These are phyloP conservation scores for Vireo griseus DNA, from an alignment of 2,797 vertebrate species.

Conservation along the genomic window DNA sequence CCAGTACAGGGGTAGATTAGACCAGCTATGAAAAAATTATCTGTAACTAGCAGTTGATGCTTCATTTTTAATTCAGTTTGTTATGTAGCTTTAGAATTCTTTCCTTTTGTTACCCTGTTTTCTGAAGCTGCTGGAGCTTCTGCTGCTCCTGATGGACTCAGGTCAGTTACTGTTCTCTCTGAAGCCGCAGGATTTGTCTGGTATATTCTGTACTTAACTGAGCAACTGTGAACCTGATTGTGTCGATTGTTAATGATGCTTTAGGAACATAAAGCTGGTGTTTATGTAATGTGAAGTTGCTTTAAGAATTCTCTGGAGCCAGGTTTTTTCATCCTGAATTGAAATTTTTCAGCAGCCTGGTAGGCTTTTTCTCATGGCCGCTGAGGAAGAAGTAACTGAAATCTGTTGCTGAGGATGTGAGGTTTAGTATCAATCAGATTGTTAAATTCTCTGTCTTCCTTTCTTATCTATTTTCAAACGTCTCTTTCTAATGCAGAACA, in stretches of 20 bases:
- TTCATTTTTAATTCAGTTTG: not conserved
- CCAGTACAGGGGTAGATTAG: not conserved
- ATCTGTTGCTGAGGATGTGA: not conserved
- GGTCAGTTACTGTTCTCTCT: fast-evolving
- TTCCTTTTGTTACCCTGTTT: fast-evolving
- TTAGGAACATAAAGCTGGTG: not conserved
- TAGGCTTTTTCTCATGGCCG: not conserved
- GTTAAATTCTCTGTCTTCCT: not conserved
- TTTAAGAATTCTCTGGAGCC: not conserved
- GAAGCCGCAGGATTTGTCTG: not conserved
- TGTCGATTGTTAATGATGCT: not conserved
- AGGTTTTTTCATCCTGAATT: not conserved
- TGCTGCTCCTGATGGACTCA: not conserved
- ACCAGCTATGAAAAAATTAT: not conserved
- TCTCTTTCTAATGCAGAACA: not conserved
- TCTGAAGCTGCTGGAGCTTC: not conserved
- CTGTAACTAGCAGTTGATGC: not conserved
- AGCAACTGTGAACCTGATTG: not conserved
- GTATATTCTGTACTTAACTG: not conserved
- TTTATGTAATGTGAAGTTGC: not conserved
- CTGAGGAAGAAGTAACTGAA: not conserved
- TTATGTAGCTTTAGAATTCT: not conserved
- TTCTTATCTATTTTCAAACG: not conserved
- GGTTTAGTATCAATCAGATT: not conserved
- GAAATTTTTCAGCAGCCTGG: not conserved